Base-by-base conservation (phyloP, 1,140 invertebrate genomes). In the Aphidius gifuensis region DNA sequence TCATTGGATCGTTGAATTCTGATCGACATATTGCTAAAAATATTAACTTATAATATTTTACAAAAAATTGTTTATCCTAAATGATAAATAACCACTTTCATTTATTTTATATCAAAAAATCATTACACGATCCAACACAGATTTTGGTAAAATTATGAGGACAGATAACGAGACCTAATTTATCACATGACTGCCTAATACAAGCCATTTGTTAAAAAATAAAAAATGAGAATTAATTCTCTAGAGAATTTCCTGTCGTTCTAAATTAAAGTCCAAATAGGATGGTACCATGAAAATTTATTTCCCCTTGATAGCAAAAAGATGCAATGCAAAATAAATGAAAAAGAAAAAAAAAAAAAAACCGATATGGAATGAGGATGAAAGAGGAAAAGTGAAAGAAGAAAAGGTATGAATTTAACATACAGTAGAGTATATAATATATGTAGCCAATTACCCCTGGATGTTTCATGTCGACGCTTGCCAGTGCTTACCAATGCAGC, bases 201-300 rank as follows among this genome's bases (percentile, higher is more conserved):
- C 23, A 32, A 32, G 23, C 23, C 2, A 32, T 32, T 32, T 32
- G 16, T 16, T 16, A 16, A 16, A 32, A 32, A 32, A 32, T 3
- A 32, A 32, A 32, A 32, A 32, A 32, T 38, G 55, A 42, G 54
- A 65, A 57, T 65, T 46, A 55, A 61, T 61, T 58, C 44, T 51
- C 56, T 45, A 7, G 55, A 60, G 60, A 55, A 61, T 61, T 65
- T 58, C 50, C 56, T 55, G 55, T 57, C 49, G 53, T 53, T 39
- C 39, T 11, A 42, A 56, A 53, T 61, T 55, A 65, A 65, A 65
- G 55, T 56, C 50, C 44, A 59, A 65, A 61, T 65, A 49, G 60
- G 64, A 61, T 60, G 46, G 64, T 45, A 53, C 21, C 42, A 47
- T 55, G 59, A 59, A 62, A 65, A 65, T 61, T 65, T 65, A 65